Evolutionary conservation across 2,113 vertebrate species (phyloP).

Genomic region (Protobothrops mucrosquamatus): DNA sequence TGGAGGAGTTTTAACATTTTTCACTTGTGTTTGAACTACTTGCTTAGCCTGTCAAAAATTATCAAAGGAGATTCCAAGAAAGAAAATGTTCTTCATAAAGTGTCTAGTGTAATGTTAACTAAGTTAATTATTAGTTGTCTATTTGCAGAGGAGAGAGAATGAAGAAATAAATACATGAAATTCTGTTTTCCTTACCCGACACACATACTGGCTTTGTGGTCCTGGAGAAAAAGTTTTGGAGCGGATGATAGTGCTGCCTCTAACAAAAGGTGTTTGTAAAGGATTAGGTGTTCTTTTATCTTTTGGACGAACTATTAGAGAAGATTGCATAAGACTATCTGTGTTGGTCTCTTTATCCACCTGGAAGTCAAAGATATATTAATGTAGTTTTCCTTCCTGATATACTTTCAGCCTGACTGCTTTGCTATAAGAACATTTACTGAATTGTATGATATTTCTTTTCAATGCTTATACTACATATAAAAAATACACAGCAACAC

Average conservation of each 20-base stretch:
- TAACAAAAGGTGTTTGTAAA: conserved; percentile 83
- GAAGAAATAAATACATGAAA: neutral
- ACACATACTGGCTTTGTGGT: conserved; percentile 96
- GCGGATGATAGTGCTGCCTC: conserved; percentile 94
- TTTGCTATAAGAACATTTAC: neutral
- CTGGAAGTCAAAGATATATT: conserved; percentile 62
- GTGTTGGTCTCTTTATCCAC: conserved; percentile 91
- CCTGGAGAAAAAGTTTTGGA: conserved; percentile 98
- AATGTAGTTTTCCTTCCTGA: neutral
- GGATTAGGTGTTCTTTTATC: conserved; percentile 78
- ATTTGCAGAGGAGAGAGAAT: neutral
- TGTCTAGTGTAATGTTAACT: neutral
- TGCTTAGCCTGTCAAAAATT: neutral
- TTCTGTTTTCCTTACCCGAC: conserved; percentile 78
- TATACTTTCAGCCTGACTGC: neutral
- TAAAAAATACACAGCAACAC: neutral
- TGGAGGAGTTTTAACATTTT: neutral
- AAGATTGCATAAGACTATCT: conserved; percentile 67
- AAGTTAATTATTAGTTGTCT: neutral
- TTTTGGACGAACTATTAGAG: conserved; percentile 88
- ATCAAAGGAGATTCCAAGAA: neutral
- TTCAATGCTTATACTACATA: neutral
- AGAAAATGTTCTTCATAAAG: neutral
- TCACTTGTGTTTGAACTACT: neutral
- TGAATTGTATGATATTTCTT: neutral